Percentiles rank a stretch among this genome's conserved stretches.
Evolutionary conservation across 2,888 invertebrate species (phyloP).

Genomic region (Drosophila nr. perissopoda): DNA sequence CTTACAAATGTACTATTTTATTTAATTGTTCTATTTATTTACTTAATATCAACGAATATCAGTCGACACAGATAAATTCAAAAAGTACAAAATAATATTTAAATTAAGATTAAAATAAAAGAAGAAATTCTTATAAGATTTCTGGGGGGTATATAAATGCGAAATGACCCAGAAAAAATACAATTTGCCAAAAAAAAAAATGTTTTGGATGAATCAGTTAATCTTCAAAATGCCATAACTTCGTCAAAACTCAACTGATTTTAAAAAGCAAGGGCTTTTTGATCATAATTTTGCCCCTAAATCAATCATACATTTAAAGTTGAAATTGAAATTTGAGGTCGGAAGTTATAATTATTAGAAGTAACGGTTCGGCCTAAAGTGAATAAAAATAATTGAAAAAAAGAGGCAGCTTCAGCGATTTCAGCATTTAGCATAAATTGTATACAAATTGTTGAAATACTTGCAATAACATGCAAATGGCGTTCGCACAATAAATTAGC

Average conservation of each 20-base stretch:
- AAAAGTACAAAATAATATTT: not conserved
- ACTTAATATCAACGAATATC: not conserved
- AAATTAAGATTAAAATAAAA: not conserved
- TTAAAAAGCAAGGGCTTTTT: no score
- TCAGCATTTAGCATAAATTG: constrained; percentile 1
- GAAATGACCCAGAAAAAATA: not conserved
- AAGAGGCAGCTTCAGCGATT: not conserved
- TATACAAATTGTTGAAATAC: constrained; percentile 56
- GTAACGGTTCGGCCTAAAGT: not conserved
- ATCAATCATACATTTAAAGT: no score
- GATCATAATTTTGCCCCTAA: no score
- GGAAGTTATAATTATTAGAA: not conserved
- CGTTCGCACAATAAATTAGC: constrained; percentile 80
- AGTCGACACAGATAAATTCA: not conserved
- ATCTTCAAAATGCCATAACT: no score
- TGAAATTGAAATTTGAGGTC: no score
- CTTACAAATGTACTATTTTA: not conserved
- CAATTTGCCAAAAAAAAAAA: not conserved
- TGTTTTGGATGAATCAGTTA: no score
- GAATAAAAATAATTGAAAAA: not conserved
- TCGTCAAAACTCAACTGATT: no score
- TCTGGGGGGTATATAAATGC: not conserved
- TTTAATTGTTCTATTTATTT: not conserved
- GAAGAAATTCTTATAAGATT: not conserved
- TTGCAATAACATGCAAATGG: constrained; percentile 71